Evolutionary conservation across 2,888 invertebrate genomes (phyloP), one percentile per base, ranked within the genome.

Genomic region (Eristalis intricaria): DNA sequence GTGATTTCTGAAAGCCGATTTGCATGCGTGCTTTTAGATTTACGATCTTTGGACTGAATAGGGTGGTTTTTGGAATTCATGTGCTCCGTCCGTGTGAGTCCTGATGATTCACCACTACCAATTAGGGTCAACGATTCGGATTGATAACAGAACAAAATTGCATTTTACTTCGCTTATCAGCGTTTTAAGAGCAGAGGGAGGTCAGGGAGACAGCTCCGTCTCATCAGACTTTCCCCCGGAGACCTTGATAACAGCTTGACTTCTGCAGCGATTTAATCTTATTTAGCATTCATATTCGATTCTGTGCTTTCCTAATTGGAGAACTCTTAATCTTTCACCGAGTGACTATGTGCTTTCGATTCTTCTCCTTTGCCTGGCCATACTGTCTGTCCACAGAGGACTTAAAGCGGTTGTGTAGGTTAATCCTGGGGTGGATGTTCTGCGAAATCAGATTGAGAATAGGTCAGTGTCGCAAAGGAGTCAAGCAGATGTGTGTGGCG

Each of bases 1-100:
- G 56, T 79, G 64, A 73, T 73, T 73, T 43, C 10, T 22, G 32
- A 22, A 2, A 50, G 43, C n/a, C 32, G n/a, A 22, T 2, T 50
- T 19, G 50, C 50, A 15, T 32, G 43, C 32, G 40, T 19, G 69
- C 23, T 13, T 32, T 56, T 13, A 8, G 32, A n/a, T 50, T n/a
- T 50, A 50, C n/a, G 50, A 7, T 50, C 50, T 50, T 4, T 19
- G 50, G 1, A 19, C 13, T 11, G 38, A 8, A 13, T 11, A 13
- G 38, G 38, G 13, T 13, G 11, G 13, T 38, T 35, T 2, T 13
- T 38, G 26, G 26, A n/a, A 2, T 26, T 26, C 3, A 26, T 26
- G 26, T 26, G 13, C 38, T 38, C 13, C 13, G 3, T 13, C 38
- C 38, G 13, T 13, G 38, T 2, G 38, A 10, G 35, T 10, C 8